Conservation (phyloP, 2,888 invertebrate genomes). For the Drosophila ezoana region DNA sequence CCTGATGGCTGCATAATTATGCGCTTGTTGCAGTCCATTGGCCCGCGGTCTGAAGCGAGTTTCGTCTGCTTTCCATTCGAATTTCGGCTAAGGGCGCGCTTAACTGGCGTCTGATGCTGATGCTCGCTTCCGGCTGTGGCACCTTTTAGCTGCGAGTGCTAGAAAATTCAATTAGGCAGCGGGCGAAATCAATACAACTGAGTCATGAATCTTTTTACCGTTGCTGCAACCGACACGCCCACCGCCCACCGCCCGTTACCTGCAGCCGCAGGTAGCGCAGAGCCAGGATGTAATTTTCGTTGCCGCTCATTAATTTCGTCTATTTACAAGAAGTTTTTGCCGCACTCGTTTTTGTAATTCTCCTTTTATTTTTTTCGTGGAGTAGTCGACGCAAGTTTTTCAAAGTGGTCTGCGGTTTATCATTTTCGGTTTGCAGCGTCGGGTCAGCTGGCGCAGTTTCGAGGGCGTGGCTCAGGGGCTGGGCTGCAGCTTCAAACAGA, state of each 20-base stretch:
- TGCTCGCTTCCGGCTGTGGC: neutral
- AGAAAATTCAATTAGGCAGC: constrained; percentile 39
- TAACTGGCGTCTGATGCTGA: neutral
- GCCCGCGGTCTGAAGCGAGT: neutral
- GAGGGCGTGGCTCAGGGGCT: neutral
- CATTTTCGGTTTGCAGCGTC: constrained; percentile 55
- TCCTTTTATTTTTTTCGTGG: neutral
- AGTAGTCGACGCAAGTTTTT: constrained; percentile 58
- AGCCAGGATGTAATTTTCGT: constrained; percentile 33
- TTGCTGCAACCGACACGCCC: neutral
- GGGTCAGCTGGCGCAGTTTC: constrained; percentile 20
- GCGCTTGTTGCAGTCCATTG: neutral
- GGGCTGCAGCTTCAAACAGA: constrained; percentile 60
- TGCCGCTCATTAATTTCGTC: constrained; percentile 73
- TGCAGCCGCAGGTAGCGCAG: constrained; percentile 18
- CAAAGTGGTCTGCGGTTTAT: constrained; percentile 74
- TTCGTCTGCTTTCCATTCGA: neutral
- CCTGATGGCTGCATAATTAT: constrained; percentile 7
- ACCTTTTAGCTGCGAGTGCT: neutral
- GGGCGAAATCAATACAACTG: constrained; percentile 46
- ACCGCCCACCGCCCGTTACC: no score
- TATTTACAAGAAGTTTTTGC: constrained; percentile 67
- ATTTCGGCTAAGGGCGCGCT: neutral
- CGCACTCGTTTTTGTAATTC: constrained; percentile 12
- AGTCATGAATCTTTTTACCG: constrained; percentile 30